Conservation (phyloP, 2,888 invertebrate genomes). For the Ceraclea dissimilis region DNA sequence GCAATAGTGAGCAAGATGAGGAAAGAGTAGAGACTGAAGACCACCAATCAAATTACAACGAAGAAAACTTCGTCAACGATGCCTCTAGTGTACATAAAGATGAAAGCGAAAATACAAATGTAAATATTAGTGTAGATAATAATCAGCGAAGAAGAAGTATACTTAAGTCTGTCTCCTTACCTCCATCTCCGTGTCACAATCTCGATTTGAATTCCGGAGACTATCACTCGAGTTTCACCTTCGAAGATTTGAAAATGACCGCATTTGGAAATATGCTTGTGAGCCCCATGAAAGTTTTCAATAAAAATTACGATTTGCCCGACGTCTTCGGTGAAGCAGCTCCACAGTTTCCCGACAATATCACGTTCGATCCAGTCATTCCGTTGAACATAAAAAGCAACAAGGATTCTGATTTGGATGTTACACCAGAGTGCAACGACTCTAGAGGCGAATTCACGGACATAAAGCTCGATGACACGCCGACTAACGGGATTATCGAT, state of each 20-base stretch:
- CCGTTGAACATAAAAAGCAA: slow-evolving; percentile 6
- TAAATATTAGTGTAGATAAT: no score
- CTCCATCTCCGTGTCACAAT: slow-evolving; percentile 18
- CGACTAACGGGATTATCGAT: neutral
- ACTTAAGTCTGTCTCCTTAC: slow-evolving; percentile 21
- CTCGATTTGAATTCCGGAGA: slow-evolving; percentile 9
- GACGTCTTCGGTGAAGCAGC: slow-evolving; percentile 10
- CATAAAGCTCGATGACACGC: neutral
- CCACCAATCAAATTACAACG: neutral
- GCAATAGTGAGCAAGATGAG: neutral
- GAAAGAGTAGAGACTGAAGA: neutral
- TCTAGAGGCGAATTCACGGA: neutral
- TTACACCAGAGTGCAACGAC: neutral
- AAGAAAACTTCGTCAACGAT: no score
- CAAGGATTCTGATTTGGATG: neutral
- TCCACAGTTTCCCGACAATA: slow-evolving; percentile 5
- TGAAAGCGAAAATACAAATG: no score
- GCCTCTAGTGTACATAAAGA: no score
- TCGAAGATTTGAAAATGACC: slow-evolving; percentile 20
- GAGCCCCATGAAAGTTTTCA: slow-evolving; percentile 18
- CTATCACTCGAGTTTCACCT: slow-evolving; percentile 17
- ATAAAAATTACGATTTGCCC: slow-evolving; percentile 18
- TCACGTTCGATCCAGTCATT: slow-evolving; percentile 5
- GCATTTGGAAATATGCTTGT: slow-evolving; percentile 18
- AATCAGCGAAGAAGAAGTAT: neutral